A percentile compares a stretch with the other conserved stretches of the same genome.
These are phyloP conservation scores for Poeciliopsis retropinna DNA, from an alignment of 2,113 vertebrate genomes.

Conservation along the genomic window DNA sequence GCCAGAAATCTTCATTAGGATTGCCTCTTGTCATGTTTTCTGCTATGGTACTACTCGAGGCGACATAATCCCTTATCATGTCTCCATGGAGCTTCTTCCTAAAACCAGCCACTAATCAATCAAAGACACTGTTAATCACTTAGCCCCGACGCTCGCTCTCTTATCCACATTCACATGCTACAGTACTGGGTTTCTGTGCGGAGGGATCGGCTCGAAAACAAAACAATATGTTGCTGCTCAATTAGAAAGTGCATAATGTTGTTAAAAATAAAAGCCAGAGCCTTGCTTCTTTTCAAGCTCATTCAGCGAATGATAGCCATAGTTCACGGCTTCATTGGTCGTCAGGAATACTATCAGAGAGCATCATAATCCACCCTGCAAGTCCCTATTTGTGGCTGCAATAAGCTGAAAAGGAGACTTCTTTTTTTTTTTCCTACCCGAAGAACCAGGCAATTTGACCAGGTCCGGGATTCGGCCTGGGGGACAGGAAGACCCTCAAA, in stretches of 20 bases:
- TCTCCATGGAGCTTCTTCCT: conserved; percentile 60
- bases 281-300: background rate
- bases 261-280: conserved; percentile 11
- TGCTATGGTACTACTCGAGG: conserved; percentile 52
- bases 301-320: conserved; percentile 10
- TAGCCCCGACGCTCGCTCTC: conserved; percentile 11
- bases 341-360: conserved; percentile 30
- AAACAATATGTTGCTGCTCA: conserved; percentile 18
- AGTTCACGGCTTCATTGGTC: conserved; percentile 12
- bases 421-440: background rate
- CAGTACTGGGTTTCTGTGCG: conserved; percentile 15
- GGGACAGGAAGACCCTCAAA: conserved; percentile 13
- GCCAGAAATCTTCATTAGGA: conserved; percentile 15
- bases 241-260: conserved; percentile 28
- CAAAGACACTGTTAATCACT: conserved; percentile 58
- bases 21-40: conserved; percentile 50
- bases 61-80: conserved; percentile 63
- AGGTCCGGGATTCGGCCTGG: conserved; percentile 20
- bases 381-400: conserved; percentile 19
- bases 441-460: conserved; percentile 8
- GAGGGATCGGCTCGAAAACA: conserved; percentile 8
- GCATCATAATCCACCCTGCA: conserved; percentile 30
- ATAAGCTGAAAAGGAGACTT: conserved; percentile 31
- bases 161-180: conserved; percentile 55
- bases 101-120: conserved; percentile 66